Percentiles rank a stretch among this genome's conserved stretches.
These are phyloP conservation scores for Heliconius himera DNA, from an alignment of 1,140 invertebrate genomes.

Conservation along the genomic window DNA sequence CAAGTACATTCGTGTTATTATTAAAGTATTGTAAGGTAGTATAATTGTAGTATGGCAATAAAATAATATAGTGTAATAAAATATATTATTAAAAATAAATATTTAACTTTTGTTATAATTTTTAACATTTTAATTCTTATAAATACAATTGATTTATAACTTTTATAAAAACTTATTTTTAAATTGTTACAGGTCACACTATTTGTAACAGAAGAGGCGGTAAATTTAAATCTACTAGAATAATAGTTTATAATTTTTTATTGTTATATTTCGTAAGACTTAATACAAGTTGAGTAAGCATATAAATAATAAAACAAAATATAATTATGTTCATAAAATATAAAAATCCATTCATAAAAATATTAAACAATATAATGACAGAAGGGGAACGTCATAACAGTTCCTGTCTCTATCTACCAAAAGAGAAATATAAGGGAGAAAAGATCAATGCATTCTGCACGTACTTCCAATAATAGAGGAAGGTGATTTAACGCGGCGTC, in stretches of 20 bases:
- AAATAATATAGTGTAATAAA: neutral
- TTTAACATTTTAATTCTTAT: neutral
- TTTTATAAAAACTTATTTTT: neutral
- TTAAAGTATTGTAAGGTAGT: neutral
- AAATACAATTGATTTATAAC: neutral
- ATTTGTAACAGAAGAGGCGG: neutral
- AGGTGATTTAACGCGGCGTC: neutral
- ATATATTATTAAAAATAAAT: neutral
- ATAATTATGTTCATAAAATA: neutral
- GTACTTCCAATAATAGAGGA: neutral
- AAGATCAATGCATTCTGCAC: slow-evolving; percentile 5
- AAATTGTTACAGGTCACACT: slow-evolving; percentile 14
- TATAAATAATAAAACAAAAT: slow-evolving; percentile 1
- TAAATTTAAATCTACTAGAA: slow-evolving; percentile 2
- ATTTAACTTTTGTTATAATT: neutral
- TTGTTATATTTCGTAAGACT: neutral
- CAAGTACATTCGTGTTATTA: neutral
- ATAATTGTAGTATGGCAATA: neutral
- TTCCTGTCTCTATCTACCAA: slow-evolving; percentile 19
- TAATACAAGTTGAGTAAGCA: neutral
- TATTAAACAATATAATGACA: slow-evolving; percentile 13
- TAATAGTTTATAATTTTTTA: neutral
- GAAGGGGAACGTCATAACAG: slow-evolving; percentile 29
- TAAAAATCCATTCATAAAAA: neutral
- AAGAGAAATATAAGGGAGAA: slow-evolving; percentile 13